These are phyloP conservation scores for Corythaeola cristata DNA, from an alignment of 2,113 vertebrate species.

Conservation along the genomic window DNA sequence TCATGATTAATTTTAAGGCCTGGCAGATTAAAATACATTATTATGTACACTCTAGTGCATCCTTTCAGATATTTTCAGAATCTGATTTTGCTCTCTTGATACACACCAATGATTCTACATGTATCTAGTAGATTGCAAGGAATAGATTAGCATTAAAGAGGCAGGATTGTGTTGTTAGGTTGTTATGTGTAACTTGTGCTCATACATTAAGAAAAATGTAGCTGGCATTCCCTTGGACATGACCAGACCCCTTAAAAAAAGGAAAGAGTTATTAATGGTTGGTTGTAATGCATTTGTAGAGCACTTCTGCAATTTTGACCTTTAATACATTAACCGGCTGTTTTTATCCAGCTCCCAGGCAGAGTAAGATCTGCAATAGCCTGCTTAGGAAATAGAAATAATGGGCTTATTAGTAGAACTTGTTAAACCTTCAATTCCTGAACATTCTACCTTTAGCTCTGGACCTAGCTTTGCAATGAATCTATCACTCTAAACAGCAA, in stretches of 20 bases:
- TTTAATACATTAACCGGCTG: conserved; percentile 68
- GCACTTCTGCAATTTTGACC: conserved; percentile 75
- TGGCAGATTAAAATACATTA: conserved; percentile 92
- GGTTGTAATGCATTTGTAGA: conserved; percentile 72
- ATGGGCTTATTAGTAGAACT: conserved; percentile 51
- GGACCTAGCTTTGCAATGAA: background rate
- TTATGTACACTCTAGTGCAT: conserved; percentile 89
- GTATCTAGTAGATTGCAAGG: conserved; percentile 91
- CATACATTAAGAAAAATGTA: conserved; percentile 88
- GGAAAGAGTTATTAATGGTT: conserved; percentile 74
- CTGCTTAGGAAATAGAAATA: conserved; percentile 50
- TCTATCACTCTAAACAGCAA: background rate
- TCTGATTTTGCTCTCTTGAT: conserved; percentile 90
- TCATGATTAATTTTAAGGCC: conserved; percentile 91
- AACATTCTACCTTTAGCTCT: conserved; percentile 21
- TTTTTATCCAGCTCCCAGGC: conserved; percentile 66
- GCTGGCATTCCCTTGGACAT: conserved; percentile 83
- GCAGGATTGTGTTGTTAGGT: conserved; percentile 87
- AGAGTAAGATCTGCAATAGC: conserved; percentile 26
- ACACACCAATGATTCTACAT: conserved; percentile 88
- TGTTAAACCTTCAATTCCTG: conserved; percentile 33
- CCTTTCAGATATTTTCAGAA: conserved; percentile 90
- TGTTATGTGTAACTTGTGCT: conserved; percentile 88
- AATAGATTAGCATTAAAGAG: conserved; percentile 92
- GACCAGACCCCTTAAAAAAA: conserved; percentile 78